Evolutionary conservation across 1,140 invertebrate species (phyloP), one percentile per base, ranked within the genome.

Genomic region (Cheumatopsyche charites): DNA sequence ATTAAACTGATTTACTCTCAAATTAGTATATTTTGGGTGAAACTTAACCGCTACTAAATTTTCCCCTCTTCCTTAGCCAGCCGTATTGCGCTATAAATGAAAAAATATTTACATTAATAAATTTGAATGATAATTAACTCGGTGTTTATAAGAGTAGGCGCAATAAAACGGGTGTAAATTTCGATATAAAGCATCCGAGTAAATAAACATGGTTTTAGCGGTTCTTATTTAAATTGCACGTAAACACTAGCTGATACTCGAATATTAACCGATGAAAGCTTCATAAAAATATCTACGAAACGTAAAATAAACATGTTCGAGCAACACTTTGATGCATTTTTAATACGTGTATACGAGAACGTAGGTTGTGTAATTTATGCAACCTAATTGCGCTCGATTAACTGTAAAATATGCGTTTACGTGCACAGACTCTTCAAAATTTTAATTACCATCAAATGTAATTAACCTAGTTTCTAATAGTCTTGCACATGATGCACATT

Each of bases 91-190:
- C 29, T 36, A 36, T 36, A 36, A 36, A 36, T 17, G 19, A 52
- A 52, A 52, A 52, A 52, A 17, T 52, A 19, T 19, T 5, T 17
- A 52, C 19, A 52, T 52, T 52, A 52, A 36, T 36, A 36, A 36
- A 36, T 52, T 52, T 52, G 19, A 52, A 15, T 52, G 47, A 17
- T 52, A 52, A 52, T 52, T 52, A 52, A 52, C 47, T 17, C 47
- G 47, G 15, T 17, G 47, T 52, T 52, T 52, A 52, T 17, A 52
- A 15, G 15, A 47, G 47, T 15, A 36, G 47, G 47, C 47, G 15
- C 15, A 52, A 52, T 52, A 52, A 52, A 52, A 52, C 45, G 15
- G 13, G 19, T 17, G 19, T 52, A 52, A 52, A 52, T 17, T 52
- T 52, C 47, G n/a, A 17, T 19, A 52, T 52, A 17, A 52, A 52